A percentile compares a stretch with the other conserved stretches of the same genome.
These are phyloP conservation scores for Ischnura elegans DNA, from an alignment of 2,888 invertebrate genomes.

Conservation along the genomic window DNA sequence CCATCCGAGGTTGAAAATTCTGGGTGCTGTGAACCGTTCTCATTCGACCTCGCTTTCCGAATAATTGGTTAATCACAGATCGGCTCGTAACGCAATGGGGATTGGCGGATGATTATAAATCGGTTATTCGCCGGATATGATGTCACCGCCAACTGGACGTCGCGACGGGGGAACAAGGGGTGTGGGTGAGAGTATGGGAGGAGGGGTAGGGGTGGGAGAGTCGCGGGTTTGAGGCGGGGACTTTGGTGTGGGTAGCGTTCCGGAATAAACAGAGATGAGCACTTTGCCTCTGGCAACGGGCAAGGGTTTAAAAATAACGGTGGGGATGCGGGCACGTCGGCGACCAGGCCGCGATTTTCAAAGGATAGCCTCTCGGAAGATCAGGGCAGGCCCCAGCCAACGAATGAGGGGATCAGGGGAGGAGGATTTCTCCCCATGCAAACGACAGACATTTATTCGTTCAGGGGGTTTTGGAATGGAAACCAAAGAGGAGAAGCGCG, in stretches of 20 bases:
- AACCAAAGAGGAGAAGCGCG: background rate
- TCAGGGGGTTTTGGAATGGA: background rate
- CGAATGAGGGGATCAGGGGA: background rate
- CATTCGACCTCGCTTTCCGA: background rate
- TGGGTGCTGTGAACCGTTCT: background rate
- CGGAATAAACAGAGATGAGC: constrained; percentile 74
- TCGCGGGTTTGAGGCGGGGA: constrained; percentile 12
- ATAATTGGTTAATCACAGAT: background rate
- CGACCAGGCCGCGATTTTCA: constrained; percentile 43
- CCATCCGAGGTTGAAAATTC: too few relatives aligned
- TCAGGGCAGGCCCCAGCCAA: constrained; percentile 64
- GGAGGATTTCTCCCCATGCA: background rate
- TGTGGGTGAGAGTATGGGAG: background rate
- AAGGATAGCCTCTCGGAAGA: constrained; percentile 70
- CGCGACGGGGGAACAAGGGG: constrained; percentile 57
- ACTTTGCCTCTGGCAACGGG: constrained; percentile 69
- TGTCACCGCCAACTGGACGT: constrained; percentile 59
- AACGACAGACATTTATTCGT: background rate
- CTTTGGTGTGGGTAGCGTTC: constrained; percentile 70
- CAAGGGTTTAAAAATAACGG: constrained; percentile 57
- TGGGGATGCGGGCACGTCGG: background rate
- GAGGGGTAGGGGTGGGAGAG: constrained; percentile 40
- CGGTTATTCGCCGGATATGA: constrained; percentile 58
- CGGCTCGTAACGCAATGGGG: background rate
- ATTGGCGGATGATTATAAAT: constrained; percentile 40